Base-by-base conservation (phyloP, 2,888 invertebrate species). In the Andrena chrysosceles region DNA sequence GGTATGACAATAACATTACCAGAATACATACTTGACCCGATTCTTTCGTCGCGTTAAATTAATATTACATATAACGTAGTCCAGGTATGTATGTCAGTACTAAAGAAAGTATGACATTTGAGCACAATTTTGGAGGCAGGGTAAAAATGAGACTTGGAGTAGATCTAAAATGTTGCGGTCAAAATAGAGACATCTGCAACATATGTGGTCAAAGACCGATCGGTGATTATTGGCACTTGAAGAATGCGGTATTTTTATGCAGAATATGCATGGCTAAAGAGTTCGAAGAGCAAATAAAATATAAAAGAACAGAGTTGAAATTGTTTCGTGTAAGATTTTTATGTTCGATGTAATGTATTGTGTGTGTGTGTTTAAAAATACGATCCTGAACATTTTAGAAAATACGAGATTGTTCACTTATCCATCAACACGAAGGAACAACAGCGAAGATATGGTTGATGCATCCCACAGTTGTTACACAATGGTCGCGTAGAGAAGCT, bases 161-260 rank as follows among this genome's bases (percentile, higher is more conserved):
- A 1, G 94, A 94, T 90, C 91, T 94, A 23, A 93, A 94, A 79
- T 95, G 95, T 83, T 91, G 94, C 68, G 90, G 93, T 13, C 89
- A 88, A 70, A 94, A 94, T 59, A 83, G 73, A 16, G 94, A 95
- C 83, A 77, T 85, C 42, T 95, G 95, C 81, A 90, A 91, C 56
- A 91, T 93, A 83, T 95, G 95, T 83, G 90, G 91, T 1, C 86
- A 90, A 83, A 88, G 92, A 56, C 94, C 94, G 62, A 74, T 89
- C 16, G 94, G 95, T 0, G 95, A 95, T 91, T 95, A 95, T 85
- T 95, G 95, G 95, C 95, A 95, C 59, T 85, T 86, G 35, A 89
- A 90, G 52, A 90, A 93, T 83, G 88, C 89, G 81, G 85, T 90
- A 29, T 95, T 94, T 83, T 90, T 95, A 54, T 95, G 95, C 76